Conservation (phyloP, 2,797 vertebrate species). For the Leuciscus waleckii region DNA sequence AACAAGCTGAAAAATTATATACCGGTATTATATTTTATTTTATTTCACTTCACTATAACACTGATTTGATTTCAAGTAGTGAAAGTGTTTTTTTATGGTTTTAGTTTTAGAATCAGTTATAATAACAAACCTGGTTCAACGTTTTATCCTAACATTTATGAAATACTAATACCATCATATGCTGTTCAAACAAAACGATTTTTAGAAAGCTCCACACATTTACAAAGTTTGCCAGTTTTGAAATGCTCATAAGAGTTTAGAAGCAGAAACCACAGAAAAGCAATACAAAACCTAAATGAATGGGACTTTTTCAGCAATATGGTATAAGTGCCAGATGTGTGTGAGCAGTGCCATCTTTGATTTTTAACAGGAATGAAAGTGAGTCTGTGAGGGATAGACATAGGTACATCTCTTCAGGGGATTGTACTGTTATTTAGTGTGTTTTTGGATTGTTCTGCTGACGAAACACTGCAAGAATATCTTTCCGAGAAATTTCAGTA, state of each 20-base stretch:
- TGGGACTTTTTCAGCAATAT: slow-evolving; percentile 6
- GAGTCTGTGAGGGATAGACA: too few species aligned
- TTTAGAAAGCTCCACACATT: background rate
- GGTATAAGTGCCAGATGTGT: too few species aligned
- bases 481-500: too few species aligned
- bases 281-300: background rate
- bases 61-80: background rate
- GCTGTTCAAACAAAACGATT: too few species aligned
- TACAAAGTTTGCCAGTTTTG: background rate
- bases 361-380: too few species aligned
- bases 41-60: background rate
- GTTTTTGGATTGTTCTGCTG: too few species aligned
- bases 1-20: background rate
- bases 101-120: background rate
- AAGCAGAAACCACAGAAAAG: background rate
- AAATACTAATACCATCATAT: background rate
- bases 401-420: too few species aligned
- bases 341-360: too few species aligned
- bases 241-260: background rate
- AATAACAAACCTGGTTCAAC: background rate
- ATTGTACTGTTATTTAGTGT: too few species aligned
- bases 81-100: background rate
- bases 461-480: too few species aligned
- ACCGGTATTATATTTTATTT: background rate
- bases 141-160: too few species aligned